Percentiles rank a stretch among this genome's conserved stretches.
Conservation (phyloP, 2,113 vertebrate genomes). For the Chionis minor region DNA sequence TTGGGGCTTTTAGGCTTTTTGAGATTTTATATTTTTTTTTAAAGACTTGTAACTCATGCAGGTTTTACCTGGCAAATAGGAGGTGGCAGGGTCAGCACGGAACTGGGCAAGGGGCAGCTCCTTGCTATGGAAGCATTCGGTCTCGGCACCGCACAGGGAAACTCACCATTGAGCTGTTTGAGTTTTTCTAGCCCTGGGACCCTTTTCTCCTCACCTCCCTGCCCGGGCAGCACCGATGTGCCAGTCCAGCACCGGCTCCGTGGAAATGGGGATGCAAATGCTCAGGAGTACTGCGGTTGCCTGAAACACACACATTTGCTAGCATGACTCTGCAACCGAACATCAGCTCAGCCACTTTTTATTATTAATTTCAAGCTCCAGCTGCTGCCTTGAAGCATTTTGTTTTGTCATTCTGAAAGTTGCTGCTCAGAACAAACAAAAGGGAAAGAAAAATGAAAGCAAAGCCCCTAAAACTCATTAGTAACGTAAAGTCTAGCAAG, state of each 20-base stretch:
- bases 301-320: neutral
- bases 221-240: neutral
- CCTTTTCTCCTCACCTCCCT: neutral
- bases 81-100: neutral
- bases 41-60: neutral
- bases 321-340: neutral
- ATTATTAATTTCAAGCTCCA: conserved; percentile 73
- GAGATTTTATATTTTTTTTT: neutral
- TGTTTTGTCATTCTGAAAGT: conserved; percentile 40
- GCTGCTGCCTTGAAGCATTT: conserved; percentile 63
- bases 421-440: conserved; percentile 47
- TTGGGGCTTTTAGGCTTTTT: neutral
- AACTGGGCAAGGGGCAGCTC: neutral
- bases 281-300: fast-evolving
- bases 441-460: conserved; percentile 64
- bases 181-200: neutral
- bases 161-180: neutral
- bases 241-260: neutral
- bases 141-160: neutral
- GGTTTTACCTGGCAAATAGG: neutral
- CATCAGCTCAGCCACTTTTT: conserved; percentile 32
- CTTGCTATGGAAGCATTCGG: neutral
- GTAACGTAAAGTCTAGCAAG: conserved; percentile 8
- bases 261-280: neutral
- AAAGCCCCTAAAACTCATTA: conserved; percentile 33